These are phyloP conservation scores for Oligia latruncula DNA, from an alignment of 2,888 invertebrate species.

Conservation along the genomic window DNA sequence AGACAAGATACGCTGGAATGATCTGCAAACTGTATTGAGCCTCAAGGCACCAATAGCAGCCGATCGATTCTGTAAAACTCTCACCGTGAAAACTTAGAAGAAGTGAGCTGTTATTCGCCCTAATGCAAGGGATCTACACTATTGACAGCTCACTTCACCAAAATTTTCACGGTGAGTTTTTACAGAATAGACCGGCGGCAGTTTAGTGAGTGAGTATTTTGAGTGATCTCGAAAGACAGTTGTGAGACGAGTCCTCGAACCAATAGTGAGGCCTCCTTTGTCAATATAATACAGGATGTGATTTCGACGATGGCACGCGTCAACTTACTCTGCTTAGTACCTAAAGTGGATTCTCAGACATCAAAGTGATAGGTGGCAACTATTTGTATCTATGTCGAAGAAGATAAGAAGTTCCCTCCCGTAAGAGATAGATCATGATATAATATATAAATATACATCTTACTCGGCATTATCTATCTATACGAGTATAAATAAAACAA, in stretches of 20 bases:
- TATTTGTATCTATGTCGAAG: constrained; percentile 16
- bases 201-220: neutral
- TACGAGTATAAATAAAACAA: no score
- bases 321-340: constrained; percentile 66
- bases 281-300: constrained; percentile 81
- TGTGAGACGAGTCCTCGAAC: constrained; percentile 38
- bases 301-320: constrained; percentile 73
- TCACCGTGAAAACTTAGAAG: neutral
- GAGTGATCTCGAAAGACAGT: neutral
- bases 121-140: neutral
- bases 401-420: neutral
- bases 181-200: neutral
- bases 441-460: neutral
- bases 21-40: neutral
- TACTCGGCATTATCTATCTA: neutral
- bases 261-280: constrained; percentile 65
- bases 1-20: no score
- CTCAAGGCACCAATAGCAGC: neutral
- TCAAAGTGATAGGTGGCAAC: constrained; percentile 54
- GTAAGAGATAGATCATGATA: neutral
- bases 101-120: neutral
- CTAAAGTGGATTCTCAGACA: constrained; percentile 61
- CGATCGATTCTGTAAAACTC: neutral
- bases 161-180: neutral
- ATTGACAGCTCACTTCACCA: neutral